A percentile compares a stretch with the other conserved stretches of the same genome.
Evolutionary conservation across 2,888 invertebrate genomes (phyloP).

Genomic region (Chrysolina americana): DNA sequence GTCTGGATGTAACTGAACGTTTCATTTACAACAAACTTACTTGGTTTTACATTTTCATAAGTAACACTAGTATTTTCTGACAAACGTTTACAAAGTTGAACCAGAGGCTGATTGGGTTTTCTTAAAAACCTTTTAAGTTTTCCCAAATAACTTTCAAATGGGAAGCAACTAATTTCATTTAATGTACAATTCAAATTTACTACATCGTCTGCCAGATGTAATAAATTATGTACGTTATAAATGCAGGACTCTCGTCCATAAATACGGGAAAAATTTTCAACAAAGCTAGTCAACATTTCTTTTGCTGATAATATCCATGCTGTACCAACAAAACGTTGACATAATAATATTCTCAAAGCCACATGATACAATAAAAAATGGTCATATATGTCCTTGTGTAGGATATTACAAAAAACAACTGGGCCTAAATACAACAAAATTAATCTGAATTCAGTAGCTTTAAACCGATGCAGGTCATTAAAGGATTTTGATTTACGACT

Average conservation of each 20-base stretch:
- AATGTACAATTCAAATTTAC: constrained; percentile 36
- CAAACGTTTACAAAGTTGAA: constrained; percentile 38
- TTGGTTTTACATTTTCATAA: constrained; percentile 29
- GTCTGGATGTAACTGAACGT: constrained; percentile 31
- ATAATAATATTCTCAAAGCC: constrained; percentile 39
- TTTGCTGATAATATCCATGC: constrained; percentile 31
- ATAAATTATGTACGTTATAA: constrained; percentile 46
- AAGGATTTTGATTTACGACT: constrained; percentile 39
- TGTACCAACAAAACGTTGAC: constrained; percentile 24
- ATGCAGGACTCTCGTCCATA: constrained; percentile 43
- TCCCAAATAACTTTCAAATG: constrained; percentile 45
- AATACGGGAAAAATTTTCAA: constrained; percentile 33
- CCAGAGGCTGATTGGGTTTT: constrained; percentile 44
- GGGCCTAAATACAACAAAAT: constrained; percentile 13
- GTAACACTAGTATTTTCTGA: constrained; percentile 31
- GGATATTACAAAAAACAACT: constrained; percentile 23
- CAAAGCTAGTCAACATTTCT: constrained; percentile 39
- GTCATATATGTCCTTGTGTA: constrained; percentile 28
- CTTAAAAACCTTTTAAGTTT: constrained; percentile 32
- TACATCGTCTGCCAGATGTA: constrained; percentile 44
- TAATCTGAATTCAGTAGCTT: constrained; percentile 46
- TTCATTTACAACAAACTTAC: constrained; percentile 27
- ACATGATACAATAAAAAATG: constrained; percentile 38
- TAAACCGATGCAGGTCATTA: constrained; percentile 41
- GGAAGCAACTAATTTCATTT: constrained; percentile 41